phyloP scores from a whole-genome alignment of 2,797 vertebrate species.

The Siniperca undulata region DNA sequence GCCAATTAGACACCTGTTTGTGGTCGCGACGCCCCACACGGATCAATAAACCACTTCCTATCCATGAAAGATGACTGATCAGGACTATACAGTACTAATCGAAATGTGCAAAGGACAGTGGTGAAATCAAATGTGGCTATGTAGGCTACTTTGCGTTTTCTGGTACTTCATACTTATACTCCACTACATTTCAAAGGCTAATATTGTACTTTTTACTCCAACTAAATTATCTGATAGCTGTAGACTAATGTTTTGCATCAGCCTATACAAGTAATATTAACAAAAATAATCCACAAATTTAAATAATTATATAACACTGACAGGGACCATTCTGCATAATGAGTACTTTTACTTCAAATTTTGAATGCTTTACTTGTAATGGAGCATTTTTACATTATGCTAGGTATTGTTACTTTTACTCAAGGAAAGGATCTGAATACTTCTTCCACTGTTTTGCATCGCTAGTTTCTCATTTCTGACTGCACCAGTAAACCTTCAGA shows the following conservation, averaged over 20 bases:
- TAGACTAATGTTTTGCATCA: neutral
- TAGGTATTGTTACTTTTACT: neutral
- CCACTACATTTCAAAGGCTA: neutral
- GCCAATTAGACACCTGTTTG: neutral
- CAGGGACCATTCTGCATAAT: neutral
- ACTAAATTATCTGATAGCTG: neutral
- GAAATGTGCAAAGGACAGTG: neutral
- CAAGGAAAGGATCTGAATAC: neutral
- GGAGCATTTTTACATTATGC: neutral
- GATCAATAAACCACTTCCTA: neutral
- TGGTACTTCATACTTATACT: neutral
- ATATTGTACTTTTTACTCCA: neutral
- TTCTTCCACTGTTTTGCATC: neutral
- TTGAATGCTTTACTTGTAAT: neutral
- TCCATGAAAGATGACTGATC: neutral
- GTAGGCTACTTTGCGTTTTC: neutral
- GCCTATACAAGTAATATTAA: neutral
- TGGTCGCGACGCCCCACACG: neutral
- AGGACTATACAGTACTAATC: neutral
- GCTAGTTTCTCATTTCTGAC: neutral
- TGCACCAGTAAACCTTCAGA: neutral
- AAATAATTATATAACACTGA: neutral
- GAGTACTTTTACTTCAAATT: neutral
- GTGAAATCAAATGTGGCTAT: neutral
- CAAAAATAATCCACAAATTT: neutral